Percentiles rank a stretch among this genome's conserved stretches.
phyloP scores from a whole-genome alignment of 2,113 vertebrate genomes.

The Apaloderma vittatum region DNA sequence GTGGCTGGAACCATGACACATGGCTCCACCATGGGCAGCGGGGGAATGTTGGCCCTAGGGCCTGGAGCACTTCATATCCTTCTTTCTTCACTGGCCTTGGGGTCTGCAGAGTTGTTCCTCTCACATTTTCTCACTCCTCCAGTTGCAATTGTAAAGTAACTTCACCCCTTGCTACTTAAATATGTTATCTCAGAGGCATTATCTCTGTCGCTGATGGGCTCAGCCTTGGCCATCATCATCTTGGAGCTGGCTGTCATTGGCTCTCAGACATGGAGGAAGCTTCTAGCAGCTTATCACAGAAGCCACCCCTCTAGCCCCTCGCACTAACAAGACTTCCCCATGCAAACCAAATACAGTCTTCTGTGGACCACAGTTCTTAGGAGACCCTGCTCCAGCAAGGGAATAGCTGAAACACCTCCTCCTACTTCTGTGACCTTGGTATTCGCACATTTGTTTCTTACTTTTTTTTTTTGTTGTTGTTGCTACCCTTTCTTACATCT shows the following conservation, averaged over 20 bases:
- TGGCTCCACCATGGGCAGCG: not conserved
- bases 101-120: not conserved
- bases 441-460: not conserved
- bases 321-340: not conserved
- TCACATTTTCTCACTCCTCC: not conserved
- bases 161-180: not conserved
- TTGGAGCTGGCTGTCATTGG: not conserved
- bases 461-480: not conserved
- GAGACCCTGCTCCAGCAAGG: not conserved
- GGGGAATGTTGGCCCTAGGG: not conserved
- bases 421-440: not conserved
- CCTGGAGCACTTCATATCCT: not conserved
- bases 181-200: not conserved
- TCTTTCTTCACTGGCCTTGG: not conserved
- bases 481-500: not conserved
- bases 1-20: too few relatives aligned
- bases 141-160: not conserved
- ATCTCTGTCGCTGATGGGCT: not conserved
- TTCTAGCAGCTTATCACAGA: not conserved
- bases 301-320: not conserved
- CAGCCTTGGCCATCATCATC: accelerated
- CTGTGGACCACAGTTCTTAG: not conserved
- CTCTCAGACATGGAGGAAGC: not conserved
- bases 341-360: not conserved
- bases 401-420: not conserved